Evolutionary conservation across 2,797 vertebrate species (phyloP), one percentile per base, ranked within the genome.

Genomic region (Cryptoblepharus egeriae): DNA sequence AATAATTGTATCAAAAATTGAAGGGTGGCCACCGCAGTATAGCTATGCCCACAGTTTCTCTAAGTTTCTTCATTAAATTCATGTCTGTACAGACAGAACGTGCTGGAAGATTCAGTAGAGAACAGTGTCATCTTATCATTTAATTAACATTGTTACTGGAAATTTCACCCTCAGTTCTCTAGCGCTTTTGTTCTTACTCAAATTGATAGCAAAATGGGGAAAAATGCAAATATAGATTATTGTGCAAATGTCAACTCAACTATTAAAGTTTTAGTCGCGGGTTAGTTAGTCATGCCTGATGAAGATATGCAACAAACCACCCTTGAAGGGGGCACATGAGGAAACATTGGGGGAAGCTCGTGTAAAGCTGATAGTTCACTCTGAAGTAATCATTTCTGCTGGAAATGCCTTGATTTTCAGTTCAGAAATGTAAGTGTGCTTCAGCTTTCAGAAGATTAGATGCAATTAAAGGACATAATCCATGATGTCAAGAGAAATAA

Each of bases 41-140:
- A 52, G 70, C 32, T 9, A 16, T 12, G 4, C 60, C n/a, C 16
- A 71, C 77, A 26, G n/a, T 26, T 83, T 60, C 45, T 37, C 37
- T 69, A 30, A 65, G 52, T 55, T 16, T 70, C 78, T 64, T 22
- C 45, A 28, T 85, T 72, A 67, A 37, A n/a, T n/a, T 57, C 78
- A 84, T 60, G 42, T 0, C 61, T 28, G 76, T 45, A 32, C 18
- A 83, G 77, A 80, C 45, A 81, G 86, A 88, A 42, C 15, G 28
- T 6, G 6, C 83, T 24, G 71, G 60, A 81, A 75, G 65, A 71
- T 15, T 77, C 5, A 3, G 2, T 80, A 16, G 49, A 65, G 83
- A 30, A 85, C 82, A 42, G 63, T 30, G 60, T 0, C 77, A 76
- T 52, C 30, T 77, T 84, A 80, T 45, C 49, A 80, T 67, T 60